Evolutionary conservation across 35 echinoderm and acorn worm species (phyloP).

Genomic region (Apostichopus californicus): DNA sequence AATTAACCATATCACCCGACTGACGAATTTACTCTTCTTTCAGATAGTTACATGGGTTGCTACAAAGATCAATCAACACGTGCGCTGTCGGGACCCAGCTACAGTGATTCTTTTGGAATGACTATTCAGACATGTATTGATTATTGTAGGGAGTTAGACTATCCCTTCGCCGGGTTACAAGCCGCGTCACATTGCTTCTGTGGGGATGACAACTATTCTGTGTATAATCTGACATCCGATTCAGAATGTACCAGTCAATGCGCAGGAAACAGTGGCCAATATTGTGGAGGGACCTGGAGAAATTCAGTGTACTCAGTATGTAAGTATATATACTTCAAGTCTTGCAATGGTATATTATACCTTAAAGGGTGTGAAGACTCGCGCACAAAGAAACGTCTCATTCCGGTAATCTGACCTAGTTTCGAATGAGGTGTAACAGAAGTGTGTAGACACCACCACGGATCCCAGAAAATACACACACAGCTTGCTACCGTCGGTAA

Average conservation of each 20-base stretch:
- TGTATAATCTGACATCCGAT: constrained; percentile 27
- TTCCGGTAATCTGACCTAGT: too few relatives aligned
- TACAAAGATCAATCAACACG: constrained; percentile 5
- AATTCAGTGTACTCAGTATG: constrained; percentile 39
- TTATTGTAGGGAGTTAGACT: constrained; percentile 25
- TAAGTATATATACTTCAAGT: not conserved
- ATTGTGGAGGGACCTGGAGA: constrained; percentile 52
- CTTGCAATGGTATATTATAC: too few relatives aligned
- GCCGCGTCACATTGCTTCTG: constrained; percentile 9
- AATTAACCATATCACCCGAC: too few relatives aligned
- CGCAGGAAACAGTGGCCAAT: not conserved
- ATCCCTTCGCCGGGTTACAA: constrained; percentile 43
- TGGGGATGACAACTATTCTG: constrained; percentile 18
- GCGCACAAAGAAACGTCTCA: too few relatives aligned
- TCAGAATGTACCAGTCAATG: constrained; percentile 41
- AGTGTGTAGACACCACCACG: too few relatives aligned
- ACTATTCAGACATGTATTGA: constrained; percentile 32
- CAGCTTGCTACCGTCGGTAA: too few relatives aligned
- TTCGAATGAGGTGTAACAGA: too few relatives aligned
- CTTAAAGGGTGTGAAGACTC: too few relatives aligned
- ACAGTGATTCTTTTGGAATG: not conserved
- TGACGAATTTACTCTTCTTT: not conserved
- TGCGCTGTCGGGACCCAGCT: constrained; percentile 2
- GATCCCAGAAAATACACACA: too few relatives aligned
- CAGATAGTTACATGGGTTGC: constrained; percentile 51